Conservation (phyloP, 2,888 invertebrate species). For the Sinotaia quadrata region DNA sequence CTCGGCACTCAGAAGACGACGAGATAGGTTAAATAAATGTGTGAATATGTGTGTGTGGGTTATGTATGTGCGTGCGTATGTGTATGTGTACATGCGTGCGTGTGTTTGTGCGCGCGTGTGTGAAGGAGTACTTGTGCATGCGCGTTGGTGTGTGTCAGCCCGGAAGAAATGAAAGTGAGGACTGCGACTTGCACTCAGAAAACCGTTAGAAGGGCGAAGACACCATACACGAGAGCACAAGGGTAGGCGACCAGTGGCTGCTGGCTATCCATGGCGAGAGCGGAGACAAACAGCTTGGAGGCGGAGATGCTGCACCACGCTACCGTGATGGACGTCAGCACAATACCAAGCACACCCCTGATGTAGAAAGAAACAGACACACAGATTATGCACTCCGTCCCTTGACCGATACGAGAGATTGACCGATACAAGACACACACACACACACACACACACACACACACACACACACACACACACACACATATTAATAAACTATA, state of each 20-base stretch:
- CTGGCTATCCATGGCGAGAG: slow-evolving; percentile 89
- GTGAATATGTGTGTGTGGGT: not conserved
- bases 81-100: slow-evolving; percentile 5
- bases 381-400: not conserved
- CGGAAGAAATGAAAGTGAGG: not conserved
- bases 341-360: slow-evolving; percentile 68
- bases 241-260: slow-evolving; percentile 86
- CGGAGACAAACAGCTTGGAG: slow-evolving; percentile 91
- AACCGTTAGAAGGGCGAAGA: slow-evolving; percentile 91
- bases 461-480: slow-evolving; percentile 5
- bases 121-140: not conserved
- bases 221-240: slow-evolving; percentile 91
- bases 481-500: not conserved
- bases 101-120: slow-evolving; percentile 4
- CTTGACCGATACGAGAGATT: slow-evolving; percentile 1
- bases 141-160: not conserved
- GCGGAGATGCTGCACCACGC: slow-evolving; percentile 94
- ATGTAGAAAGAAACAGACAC: slow-evolving; percentile 30
- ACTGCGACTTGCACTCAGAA: slow-evolving; percentile 77
- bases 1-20: not conserved
- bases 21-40: not conserved
- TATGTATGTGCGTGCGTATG: not conserved
- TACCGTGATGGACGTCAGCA: slow-evolving; percentile 67
- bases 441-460: not conserved
- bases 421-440: slow-evolving; percentile 8